Conservation (phyloP, 35 echinoderm and acorn worm species). For the Diadema setosum region DNA sequence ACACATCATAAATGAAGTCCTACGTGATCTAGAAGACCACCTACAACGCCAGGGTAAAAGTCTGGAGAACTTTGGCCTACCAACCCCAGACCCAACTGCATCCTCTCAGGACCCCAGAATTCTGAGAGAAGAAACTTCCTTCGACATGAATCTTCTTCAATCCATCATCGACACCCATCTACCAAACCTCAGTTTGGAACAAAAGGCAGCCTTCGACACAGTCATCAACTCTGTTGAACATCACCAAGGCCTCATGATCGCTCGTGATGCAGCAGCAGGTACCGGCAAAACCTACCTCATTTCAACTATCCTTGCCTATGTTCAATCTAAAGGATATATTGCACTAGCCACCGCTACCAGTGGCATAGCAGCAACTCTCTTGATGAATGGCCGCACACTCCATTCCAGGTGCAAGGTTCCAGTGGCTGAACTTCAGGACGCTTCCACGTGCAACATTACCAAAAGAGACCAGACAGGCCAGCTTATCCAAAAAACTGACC, state of each 20-base stretch:
- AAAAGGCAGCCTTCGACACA: not conserved
- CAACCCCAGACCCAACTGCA: not conserved
- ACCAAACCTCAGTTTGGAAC: not conserved
- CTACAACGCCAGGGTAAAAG: not conserved
- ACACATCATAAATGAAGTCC: not conserved
- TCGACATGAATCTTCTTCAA: not conserved
- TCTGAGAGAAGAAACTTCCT: not conserved
- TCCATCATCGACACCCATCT: not conserved
- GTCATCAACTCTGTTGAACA: not conserved
- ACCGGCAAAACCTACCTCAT: conserved; percentile 21
- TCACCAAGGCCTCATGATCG: not conserved
- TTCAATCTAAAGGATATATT: not conserved
- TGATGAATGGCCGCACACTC: not conserved
- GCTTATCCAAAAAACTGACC: not conserved
- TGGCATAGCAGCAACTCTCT: conserved; percentile 23
- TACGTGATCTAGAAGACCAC: not conserved
- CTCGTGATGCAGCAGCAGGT: not conserved
- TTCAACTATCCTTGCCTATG: not conserved
- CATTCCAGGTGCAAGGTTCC: conserved; percentile 16
- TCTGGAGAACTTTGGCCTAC: not conserved
- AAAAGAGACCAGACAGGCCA: not conserved
- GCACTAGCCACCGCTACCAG: conserved; percentile 4
- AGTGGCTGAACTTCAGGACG: not conserved
- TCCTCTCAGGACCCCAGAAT: not conserved
- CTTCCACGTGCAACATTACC: conserved; percentile 13